Conservation (phyloP, 2,888 invertebrate species). For the Xestia c-nigrum region DNA sequence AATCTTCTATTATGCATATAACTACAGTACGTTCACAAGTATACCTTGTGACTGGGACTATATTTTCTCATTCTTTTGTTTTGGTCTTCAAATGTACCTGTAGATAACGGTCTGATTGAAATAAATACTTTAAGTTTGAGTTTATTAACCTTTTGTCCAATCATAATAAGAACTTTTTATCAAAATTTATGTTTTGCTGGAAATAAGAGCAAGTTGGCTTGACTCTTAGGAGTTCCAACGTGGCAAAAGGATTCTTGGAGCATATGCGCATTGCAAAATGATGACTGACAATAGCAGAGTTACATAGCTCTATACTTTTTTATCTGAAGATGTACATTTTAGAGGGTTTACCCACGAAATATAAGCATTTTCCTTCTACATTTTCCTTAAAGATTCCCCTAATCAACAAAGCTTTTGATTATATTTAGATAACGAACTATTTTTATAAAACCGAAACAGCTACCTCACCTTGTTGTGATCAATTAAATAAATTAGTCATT, state of each 20-base stretch:
- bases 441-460: not conserved
- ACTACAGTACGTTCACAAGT: too few relatives aligned
- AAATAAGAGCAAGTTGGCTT: not conserved
- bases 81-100: too few relatives aligned
- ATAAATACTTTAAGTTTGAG: too few relatives aligned
- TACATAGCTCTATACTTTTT: not conserved
- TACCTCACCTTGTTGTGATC: not conserved
- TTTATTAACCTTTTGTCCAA: too few relatives aligned
- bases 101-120: too few relatives aligned
- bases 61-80: too few relatives aligned
- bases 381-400: not conserved
- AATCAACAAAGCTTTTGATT: conserved; percentile 1
- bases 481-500: conserved; percentile 5
- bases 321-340: not conserved
- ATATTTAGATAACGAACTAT: not conserved
- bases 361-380: not conserved
- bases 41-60: too few relatives aligned
- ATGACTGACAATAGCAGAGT: not conserved
- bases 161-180: too few relatives aligned
- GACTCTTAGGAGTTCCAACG: not conserved
- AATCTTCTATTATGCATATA: too few relatives aligned
- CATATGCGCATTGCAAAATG: not conserved
- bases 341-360: not conserved
- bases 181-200: too few relatives aligned
- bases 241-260: not conserved